Conservation (phyloP, 2,797 vertebrate genomes). For the Hippocampus kuda region DNA sequence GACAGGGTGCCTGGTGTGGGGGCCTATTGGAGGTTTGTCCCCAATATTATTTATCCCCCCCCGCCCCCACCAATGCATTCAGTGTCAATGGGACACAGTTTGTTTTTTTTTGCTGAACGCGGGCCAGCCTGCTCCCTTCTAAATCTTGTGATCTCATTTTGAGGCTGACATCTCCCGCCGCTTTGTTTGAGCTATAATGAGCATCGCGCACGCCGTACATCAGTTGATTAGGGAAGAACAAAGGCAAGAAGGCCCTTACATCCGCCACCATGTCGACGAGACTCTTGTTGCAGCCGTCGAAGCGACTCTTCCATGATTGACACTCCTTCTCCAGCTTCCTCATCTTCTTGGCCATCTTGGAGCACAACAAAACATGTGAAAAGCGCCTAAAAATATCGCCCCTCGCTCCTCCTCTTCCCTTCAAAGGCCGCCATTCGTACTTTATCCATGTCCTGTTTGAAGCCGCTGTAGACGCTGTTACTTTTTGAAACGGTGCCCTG, state of each 20-base stretch:
- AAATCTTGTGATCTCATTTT: not conserved
- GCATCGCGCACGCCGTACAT: not conserved
- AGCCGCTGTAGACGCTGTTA: slow-evolving; percentile 86
- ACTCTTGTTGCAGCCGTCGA: slow-evolving; percentile 91
- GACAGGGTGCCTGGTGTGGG: no score
- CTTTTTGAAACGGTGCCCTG: slow-evolving; percentile 92
- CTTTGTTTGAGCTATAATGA: not conserved
- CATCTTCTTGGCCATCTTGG: slow-evolving; percentile 96
- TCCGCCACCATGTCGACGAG: slow-evolving; percentile 94
- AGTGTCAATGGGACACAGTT: no score
- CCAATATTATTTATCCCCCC: no score
- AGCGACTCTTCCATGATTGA: slow-evolving; percentile 87
- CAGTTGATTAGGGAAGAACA: not conserved
- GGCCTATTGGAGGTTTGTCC: no score
- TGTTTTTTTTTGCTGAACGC: no score
- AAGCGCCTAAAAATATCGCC: slow-evolving; percentile 1
- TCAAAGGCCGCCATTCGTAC: slow-evolving; percentile 59
- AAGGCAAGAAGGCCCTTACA: slow-evolving; percentile 60
- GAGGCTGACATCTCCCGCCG: not conserved
- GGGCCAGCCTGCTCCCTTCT: not conserved
- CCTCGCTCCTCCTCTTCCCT: not conserved
- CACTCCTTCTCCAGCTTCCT: slow-evolving; percentile 96
- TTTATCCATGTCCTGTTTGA: slow-evolving; percentile 99
- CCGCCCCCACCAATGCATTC: no score
- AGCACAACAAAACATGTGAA: slow-evolving; percentile 5